A percentile compares a stretch with the other conserved stretches of the same genome.
These are phyloP conservation scores for Columba livia DNA, from an alignment of 2,113 vertebrate species.

Conservation along the genomic window DNA sequence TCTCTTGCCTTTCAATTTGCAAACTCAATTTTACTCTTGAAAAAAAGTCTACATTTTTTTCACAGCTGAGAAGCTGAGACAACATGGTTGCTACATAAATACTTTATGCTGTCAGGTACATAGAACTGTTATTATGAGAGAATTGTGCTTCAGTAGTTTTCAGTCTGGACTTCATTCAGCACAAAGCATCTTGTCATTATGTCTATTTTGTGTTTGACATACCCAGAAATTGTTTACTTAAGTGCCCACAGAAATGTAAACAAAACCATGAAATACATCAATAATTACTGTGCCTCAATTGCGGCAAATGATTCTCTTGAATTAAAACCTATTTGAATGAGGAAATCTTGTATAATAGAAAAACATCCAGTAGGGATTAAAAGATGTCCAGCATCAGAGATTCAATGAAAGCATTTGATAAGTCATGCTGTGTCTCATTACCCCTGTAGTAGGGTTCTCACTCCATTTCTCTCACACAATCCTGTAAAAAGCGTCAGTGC, in stretches of 20 bases:
- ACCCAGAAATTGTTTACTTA: background rate
- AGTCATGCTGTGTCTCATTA: background rate
- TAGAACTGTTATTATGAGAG: slow-evolving; percentile 9
- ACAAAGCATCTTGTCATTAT: background rate
- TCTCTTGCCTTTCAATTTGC: slow-evolving; percentile 51
- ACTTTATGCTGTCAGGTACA: slow-evolving; percentile 29
- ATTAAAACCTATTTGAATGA: background rate
- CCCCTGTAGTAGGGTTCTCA: background rate
- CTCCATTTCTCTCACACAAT: background rate
- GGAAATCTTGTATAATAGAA: background rate
- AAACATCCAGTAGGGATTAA: background rate
- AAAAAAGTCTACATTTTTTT: slow-evolving; percentile 60
- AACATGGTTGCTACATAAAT: slow-evolving; percentile 32
- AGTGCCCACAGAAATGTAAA: background rate
- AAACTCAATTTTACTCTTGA: slow-evolving; percentile 54
- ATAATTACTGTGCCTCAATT: background rate
- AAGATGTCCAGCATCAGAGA: background rate
- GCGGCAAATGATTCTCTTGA: background rate
- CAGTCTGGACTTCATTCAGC: background rate
- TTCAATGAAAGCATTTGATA: background rate
- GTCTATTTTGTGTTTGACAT: background rate
- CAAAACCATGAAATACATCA: background rate
- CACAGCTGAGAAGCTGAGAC: slow-evolving; percentile 34
- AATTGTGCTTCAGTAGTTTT: slow-evolving; percentile 24
- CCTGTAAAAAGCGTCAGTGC: background rate